Evolutionary conservation across 2,888 invertebrate species (phyloP).

Genomic region (Cerastoderma edule): DNA sequence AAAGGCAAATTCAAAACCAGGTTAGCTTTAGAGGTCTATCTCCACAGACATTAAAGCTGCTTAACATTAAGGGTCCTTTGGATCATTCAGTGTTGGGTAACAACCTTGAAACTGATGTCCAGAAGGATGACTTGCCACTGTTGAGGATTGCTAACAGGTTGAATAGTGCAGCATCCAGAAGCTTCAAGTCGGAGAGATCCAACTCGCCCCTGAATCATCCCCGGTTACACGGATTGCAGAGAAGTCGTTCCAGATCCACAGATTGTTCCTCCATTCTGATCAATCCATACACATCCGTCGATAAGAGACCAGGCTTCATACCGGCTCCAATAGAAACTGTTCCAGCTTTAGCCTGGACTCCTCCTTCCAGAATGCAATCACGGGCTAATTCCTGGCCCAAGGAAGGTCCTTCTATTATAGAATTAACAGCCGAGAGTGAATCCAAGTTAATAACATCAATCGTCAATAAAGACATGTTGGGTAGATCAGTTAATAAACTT

Average conservation of each 20-base stretch:
- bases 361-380: constrained; percentile 20
- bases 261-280: not conserved
- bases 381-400: constrained; percentile 18
- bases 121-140: constrained; percentile 66
- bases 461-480: not conserved
- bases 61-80: constrained; percentile 71
- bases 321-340: not conserved
- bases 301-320: not conserved
- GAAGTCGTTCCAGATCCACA: constrained; percentile 9
- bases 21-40: constrained; percentile 57
- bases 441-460: not conserved
- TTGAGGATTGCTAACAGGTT: constrained; percentile 76
- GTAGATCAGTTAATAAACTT: not conserved
- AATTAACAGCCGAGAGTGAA: not conserved
- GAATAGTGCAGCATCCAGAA: constrained; percentile 74
- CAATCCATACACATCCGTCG: not conserved
- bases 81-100: constrained; percentile 40
- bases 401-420: not conserved
- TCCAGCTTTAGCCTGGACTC: constrained; percentile 15
- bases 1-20: not conserved
- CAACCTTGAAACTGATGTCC: constrained; percentile 2
- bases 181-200: constrained; percentile 9
- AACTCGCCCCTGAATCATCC: not conserved
- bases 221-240: not conserved
- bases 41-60: constrained; percentile 72